Conservation (phyloP, 2,888 invertebrate species). For the Pseudeuparius sepicola region DNA sequence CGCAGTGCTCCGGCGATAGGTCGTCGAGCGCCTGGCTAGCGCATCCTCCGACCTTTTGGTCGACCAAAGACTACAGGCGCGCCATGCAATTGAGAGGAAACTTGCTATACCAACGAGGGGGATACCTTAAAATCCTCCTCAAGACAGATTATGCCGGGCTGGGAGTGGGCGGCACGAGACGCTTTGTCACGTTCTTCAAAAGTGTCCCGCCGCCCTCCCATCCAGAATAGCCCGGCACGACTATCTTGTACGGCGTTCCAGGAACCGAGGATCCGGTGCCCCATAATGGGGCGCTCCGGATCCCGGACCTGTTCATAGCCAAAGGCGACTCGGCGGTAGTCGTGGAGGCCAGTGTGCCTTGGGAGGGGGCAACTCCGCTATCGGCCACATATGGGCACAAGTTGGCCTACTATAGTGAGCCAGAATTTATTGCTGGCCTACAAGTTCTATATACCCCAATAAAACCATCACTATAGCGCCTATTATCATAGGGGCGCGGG, state of each 20-base stretch:
- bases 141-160: too few species aligned
- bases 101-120: too few species aligned
- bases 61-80: too few species aligned
- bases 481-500: constrained; percentile 4
- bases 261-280: constrained; percentile 7
- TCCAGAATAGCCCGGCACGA: too few species aligned
- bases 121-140: too few species aligned
- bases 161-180: too few species aligned
- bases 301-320: constrained; percentile 7
- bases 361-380: constrained; percentile 7
- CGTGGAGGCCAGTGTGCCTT: constrained; percentile 4
- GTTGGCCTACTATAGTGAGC: constrained; percentile 3
- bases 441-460: neutral
- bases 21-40: too few species aligned
- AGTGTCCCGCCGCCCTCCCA: too few species aligned
- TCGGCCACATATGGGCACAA: neutral
- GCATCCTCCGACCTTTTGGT: too few species aligned
- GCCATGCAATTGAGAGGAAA: too few species aligned
- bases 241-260: neutral
- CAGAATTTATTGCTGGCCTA: neutral
- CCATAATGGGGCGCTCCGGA: constrained; percentile 1
- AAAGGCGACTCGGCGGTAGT: neutral
- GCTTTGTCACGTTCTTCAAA: too few species aligned
- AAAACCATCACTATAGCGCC: neutral
- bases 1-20: too few species aligned